Base-by-base conservation (phyloP, 2,888 invertebrate species). In the Apodemia mormo region DNA sequence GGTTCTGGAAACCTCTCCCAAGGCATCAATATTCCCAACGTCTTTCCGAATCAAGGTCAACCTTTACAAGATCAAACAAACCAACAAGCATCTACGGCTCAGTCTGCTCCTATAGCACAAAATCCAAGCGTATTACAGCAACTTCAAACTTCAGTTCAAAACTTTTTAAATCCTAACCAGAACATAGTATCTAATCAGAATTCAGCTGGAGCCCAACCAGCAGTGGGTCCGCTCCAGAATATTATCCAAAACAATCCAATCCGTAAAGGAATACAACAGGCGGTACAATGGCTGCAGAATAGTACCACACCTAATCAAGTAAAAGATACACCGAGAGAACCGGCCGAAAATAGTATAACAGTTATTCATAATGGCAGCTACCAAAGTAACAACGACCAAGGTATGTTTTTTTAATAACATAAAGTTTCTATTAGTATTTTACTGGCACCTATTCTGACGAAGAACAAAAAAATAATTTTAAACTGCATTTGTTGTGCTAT, bases 201-300 rank as follows among this genome's bases (percentile, higher is more conserved):
- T 30, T 22, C 58, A 58, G 33, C 37, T 10, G 64, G 64, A 14
- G 37, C 14, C 70, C 22, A 69, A 70, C 65, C 67, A 70, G 40
- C 71, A 2, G 52, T 71, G 9, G 78, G 82, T 1, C 85, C 87
- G 0, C 83, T 87, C 43, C 84, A 83, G 71, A 81, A 84, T 22
- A 69, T 81, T 7, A 80, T 86, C 10, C 82, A 83, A 72, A 82
- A 79, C 69, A 86, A 82, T 67, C 83, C 85, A 1, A 81, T 87
- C 43, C 82, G 82, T 4, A 80, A 83, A 68, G 83, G 85, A 4
- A 77, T 87, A 14, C 77, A 82, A 14, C 79, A 78, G 0, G 81
- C 84, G 4, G 83, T 85, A 10, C 82, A 86, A 71, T 82, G 79
- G 70, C 78, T 86, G 72, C 85, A 85, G 71, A 76, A 78, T 33